Base-by-base conservation (phyloP, 2,888 invertebrate species). In the Eulithis testata region DNA sequence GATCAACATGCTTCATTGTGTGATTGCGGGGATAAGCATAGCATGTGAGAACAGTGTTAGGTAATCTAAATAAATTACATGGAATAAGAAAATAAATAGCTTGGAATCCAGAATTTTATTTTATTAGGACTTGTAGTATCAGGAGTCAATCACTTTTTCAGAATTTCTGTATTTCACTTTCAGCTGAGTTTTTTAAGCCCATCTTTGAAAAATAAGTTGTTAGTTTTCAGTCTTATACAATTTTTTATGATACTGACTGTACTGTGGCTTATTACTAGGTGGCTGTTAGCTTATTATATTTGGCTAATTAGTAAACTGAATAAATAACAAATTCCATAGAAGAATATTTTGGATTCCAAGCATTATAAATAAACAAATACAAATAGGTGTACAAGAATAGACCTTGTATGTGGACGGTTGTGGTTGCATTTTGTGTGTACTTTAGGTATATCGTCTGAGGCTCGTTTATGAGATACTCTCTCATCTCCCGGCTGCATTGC, bases 341-440 rank as follows among this genome's bases (percentile, higher is more conserved):
- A 40, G 9, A 40, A 40, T 62, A 65, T 71, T 67, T 64, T 69
- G 67, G 62, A 65, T 72, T 73, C 70, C 68, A 68, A 69, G 54
- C 45, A 12, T 27, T 45, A 12, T 14, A 65, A 56, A 70, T 66
- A 69, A 59, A 67, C 58, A 69, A 51, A 58, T 62, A 57, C 45
- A 64, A 61, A 61, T 57, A 72, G 70, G 69, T 65, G 70, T 69
- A 70, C 53, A 71, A 71, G 68, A 66, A 75, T 71, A 79, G 86
- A 93, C 92, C 92, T 93, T 86, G 85, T 81, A 79, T 87, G 83
- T 87, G 92, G 91, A 90, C 90, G 91, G 90, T 82, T 86, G 79
- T 83, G 81, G 87, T 89, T 87, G 86, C 86, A 81, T 86, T 85
- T 88, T 81, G 83, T 83, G 85, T 93, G 92, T 83, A 93, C 88